Evolutionary conservation across 2,113 vertebrate genomes (phyloP).

Genomic region (Salvelinus fontinalis): DNA sequence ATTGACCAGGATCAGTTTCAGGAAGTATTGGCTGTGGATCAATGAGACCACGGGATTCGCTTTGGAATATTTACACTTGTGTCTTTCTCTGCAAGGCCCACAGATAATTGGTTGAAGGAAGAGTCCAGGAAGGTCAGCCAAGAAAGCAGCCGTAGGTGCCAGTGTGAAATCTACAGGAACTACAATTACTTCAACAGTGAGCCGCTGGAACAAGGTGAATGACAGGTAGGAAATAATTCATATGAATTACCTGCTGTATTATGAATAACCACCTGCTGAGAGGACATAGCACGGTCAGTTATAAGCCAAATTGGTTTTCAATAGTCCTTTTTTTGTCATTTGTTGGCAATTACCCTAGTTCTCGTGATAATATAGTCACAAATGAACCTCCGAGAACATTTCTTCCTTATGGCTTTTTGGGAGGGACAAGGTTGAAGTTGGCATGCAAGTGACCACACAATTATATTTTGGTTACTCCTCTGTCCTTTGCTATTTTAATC

Average conservation of each 20-base stretch:
- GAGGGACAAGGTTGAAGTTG: constrained; percentile 63
- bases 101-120: constrained; percentile 68
- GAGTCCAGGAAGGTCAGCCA: constrained; percentile 68
- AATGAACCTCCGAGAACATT: constrained; percentile 60
- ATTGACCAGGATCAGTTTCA: constrained; percentile 19
- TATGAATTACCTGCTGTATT: constrained; percentile 65
- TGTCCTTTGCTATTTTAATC: constrained; percentile 23
- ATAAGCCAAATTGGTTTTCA: constrained; percentile 54
- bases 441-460: constrained; percentile 48
- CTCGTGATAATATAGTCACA: constrained; percentile 62
- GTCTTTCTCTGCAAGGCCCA: constrained; percentile 37
- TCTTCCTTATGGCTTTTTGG: constrained; percentile 56
- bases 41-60: constrained; percentile 28
- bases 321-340: constrained; percentile 57
- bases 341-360: constrained; percentile 68
- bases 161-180: constrained; percentile 65
- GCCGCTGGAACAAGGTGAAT: constrained; percentile 63
- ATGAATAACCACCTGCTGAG: constrained; percentile 66
- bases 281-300: constrained; percentile 64
- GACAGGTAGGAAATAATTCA: constrained; percentile 74
- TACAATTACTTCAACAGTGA: constrained; percentile 61
- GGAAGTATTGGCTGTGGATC: constrained; percentile 3
- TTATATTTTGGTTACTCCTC: constrained; percentile 50
- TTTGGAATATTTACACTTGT: constrained; percentile 52
- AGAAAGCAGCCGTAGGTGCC: constrained; percentile 59